phyloP scores from a whole-genome alignment of 2,113 vertebrate species.

The Eurystomus gularis region DNA sequence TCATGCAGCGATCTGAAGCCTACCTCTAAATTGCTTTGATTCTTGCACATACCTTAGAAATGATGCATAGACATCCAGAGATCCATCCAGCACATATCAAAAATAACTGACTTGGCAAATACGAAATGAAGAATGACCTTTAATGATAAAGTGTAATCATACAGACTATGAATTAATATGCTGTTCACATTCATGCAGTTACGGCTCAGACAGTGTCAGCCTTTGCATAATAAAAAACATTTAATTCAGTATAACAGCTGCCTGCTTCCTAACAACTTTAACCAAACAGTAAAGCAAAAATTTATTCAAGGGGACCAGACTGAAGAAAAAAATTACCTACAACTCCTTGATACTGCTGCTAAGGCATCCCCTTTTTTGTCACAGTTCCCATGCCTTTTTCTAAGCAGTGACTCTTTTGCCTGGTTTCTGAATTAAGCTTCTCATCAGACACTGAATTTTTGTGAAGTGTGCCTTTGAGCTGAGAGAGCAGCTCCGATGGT shows the following conservation, averaged over 20 bases:
- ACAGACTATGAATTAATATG: slow-evolving; percentile 25
- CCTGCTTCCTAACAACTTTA: neutral
- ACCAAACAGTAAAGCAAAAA: neutral
- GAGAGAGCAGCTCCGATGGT: neutral
- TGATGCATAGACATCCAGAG: neutral
- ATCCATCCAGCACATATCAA: neutral
- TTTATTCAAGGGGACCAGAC: neutral
- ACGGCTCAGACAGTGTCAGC: neutral
- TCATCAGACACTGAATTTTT: slow-evolving; percentile 1
- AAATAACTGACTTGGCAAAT: slow-evolving; percentile 18
- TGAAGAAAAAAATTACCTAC: neutral
- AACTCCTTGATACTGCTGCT: neutral
- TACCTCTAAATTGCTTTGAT: neutral
- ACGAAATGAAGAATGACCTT: slow-evolving; percentile 20
- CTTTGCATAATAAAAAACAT: slow-evolving; percentile 23
- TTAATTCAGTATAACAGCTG: neutral
- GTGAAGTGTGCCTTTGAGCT: neutral
- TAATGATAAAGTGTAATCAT: slow-evolving; percentile 19
- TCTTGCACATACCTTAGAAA: neutral
- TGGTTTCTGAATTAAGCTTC: neutral
- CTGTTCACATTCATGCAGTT: neutral
- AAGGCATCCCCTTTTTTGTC: neutral
- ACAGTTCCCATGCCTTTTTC: neutral
- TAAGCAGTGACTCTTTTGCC: neutral
- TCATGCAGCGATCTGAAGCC: neutral